Evolutionary conservation across 2,797 vertebrate genomes (phyloP).

Genomic region (Hyperoplus immaculatus): DNA sequence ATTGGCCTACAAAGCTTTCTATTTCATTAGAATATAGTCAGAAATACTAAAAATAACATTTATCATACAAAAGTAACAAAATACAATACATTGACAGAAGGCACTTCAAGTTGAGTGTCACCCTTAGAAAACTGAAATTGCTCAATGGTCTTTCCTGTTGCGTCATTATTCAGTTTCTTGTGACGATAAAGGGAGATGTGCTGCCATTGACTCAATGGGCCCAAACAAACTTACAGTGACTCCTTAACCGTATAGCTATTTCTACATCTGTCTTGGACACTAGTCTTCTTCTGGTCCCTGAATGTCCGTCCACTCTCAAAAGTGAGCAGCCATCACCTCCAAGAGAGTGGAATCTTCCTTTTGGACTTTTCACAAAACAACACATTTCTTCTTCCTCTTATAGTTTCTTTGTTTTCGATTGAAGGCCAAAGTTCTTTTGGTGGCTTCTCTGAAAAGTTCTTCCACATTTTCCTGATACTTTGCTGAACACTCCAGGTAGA

Average conservation of each 20-base stretch:
- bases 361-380: slow-evolving; percentile 70
- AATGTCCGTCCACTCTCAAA: neutral
- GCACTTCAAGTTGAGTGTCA: neutral
- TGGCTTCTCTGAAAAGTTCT: slow-evolving; percentile 92
- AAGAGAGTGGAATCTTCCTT: neutral
- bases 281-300: neutral
- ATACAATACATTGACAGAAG: neutral
- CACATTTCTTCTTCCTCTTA: slow-evolving; percentile 80
- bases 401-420: slow-evolving; percentile 83
- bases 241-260: neutral
- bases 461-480: slow-evolving; percentile 96
- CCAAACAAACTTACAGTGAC: neutral
- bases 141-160: slow-evolving; percentile 53
- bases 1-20: slow-evolving; percentile 4
- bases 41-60: neutral
- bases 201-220: neutral
- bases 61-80: neutral
- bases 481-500: slow-evolving; percentile 96
- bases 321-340: neutral
- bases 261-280: neutral
- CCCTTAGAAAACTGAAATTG: neutral
- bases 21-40: neutral
- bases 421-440: slow-evolving; percentile 86
- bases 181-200: neutral
- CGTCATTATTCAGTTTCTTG: slow-evolving; percentile 11